These are phyloP conservation scores for Dimorphilus gyrociliatus DNA, from an alignment of 2,888 invertebrate genomes.

Conservation along the genomic window DNA sequence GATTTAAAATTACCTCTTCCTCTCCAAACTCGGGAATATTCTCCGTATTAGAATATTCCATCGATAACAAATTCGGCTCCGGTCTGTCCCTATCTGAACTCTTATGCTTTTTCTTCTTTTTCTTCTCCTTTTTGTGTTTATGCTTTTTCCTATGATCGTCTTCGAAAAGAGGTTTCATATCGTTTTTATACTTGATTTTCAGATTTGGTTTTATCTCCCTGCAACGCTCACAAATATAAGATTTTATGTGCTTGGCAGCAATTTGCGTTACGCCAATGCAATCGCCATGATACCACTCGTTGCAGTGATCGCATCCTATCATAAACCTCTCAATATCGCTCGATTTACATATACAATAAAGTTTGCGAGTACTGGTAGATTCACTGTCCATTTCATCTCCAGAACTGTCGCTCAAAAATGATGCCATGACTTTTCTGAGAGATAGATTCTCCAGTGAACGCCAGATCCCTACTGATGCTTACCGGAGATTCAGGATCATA, in stretches of 20 bases:
- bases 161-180: no score
- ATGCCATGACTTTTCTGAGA: no score
- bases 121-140: slow-evolving; percentile 11
- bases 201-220: slow-evolving; percentile 25
- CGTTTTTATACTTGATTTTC: slow-evolving; percentile 29
- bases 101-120: slow-evolving; percentile 6
- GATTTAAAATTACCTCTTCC: no score
- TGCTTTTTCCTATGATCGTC: slow-evolving; percentile 4
- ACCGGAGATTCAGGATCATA: no score
- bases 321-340: slow-evolving; percentile 86
- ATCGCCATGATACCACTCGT: slow-evolving; percentile 97
- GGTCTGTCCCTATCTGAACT: slow-evolving; percentile 9
- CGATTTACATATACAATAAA: slow-evolving; percentile 79
- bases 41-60: no score
- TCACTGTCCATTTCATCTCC: no score
- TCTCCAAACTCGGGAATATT: no score
- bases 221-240: slow-evolving; percentile 60
- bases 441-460: no score
- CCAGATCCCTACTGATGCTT: no score
- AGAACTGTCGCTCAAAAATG: no score
- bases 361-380: slow-evolving; percentile 12
- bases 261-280: slow-evolving; percentile 86
- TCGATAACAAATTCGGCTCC: no score
- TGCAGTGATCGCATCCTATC: slow-evolving; percentile 96
- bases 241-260: slow-evolving; percentile 78